Evolutionary conservation across 2,113 vertebrate genomes (phyloP).

Genomic region (Xerus inauris): DNA sequence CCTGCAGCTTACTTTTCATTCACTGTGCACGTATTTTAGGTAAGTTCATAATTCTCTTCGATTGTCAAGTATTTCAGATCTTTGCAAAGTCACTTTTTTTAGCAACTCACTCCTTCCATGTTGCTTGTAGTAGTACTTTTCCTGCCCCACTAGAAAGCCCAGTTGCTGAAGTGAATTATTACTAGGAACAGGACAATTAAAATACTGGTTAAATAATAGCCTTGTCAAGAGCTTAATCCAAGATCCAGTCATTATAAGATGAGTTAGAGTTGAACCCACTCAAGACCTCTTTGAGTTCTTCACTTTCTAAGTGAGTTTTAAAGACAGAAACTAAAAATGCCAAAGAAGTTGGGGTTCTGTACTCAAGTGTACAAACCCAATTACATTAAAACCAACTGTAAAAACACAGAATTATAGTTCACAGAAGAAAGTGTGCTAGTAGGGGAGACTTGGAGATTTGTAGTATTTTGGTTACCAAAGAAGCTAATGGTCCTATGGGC

Average conservation of each 20-base stretch:
- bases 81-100: background rate
- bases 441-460: background rate
- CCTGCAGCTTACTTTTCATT: slow-evolving; percentile 94
- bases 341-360: background rate
- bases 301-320: background rate
- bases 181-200: background rate
- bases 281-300: background rate
- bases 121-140: background rate
- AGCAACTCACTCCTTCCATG: background rate
- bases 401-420: background rate
- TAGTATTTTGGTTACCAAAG: background rate
- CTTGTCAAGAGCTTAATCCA: background rate
- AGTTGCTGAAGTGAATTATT: background rate
- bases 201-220: background rate
- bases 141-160: background rate
- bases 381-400: slow-evolving; percentile 8
- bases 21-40: slow-evolving; percentile 98
- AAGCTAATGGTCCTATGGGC: background rate
- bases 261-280: background rate
- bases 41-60: slow-evolving; percentile 75
- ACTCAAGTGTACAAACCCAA: background rate
- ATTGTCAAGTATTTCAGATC: background rate
- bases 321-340: slow-evolving; percentile 27
- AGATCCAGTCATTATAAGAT: background rate
- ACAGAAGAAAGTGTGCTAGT: background rate